Conservation (phyloP, 2,113 vertebrate species). For the Micronisus gabar region DNA sequence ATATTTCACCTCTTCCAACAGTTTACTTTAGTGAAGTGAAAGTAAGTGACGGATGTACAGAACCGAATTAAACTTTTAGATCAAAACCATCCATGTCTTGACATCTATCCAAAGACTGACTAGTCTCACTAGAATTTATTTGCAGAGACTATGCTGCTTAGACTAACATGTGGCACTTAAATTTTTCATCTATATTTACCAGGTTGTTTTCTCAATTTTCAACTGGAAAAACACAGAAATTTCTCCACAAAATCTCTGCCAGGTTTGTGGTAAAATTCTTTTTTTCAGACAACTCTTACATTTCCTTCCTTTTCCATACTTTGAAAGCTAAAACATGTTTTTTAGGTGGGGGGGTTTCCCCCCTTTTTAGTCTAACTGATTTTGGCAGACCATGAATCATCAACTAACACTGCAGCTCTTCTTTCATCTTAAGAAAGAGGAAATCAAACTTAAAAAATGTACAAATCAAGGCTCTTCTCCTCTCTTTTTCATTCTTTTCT, state of each 20-base stretch:
- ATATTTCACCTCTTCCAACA: background rate
- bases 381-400: slow-evolving; percentile 35
- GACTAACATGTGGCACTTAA: background rate
- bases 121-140: background rate
- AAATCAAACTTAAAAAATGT: background rate
- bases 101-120: background rate
- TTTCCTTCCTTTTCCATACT: slow-evolving; percentile 8
- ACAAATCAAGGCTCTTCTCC: background rate
- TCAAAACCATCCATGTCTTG: background rate
- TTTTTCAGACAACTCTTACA: background rate
- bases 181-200: background rate
- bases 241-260: background rate
- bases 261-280: background rate
- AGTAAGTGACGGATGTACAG: background rate
- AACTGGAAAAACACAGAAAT: background rate
- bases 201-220: background rate
- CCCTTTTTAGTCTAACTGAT: background rate
- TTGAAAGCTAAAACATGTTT: background rate
- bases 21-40: background rate
- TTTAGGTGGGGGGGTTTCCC: background rate
- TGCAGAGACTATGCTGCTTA: background rate
- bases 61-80: slow-evolving; percentile 5
- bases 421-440: background rate
- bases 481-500: background rate
- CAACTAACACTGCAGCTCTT: background rate